Evolutionary conservation across 2,888 invertebrate genomes (phyloP), one percentile per base, ranked within the genome.

Genomic region (Rhaphigaster nebulosa): DNA sequence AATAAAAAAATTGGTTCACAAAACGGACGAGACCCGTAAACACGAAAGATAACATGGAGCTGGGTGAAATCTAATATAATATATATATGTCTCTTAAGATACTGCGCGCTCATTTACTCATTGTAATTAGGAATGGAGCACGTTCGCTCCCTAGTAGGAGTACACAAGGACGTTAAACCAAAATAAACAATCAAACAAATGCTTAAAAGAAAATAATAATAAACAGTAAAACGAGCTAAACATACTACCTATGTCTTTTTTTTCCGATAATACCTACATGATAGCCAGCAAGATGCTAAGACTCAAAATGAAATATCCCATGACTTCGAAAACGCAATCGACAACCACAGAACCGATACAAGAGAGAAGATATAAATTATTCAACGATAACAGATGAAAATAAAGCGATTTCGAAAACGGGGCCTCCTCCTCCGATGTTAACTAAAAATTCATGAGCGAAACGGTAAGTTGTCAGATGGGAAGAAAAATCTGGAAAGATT

Each of bases 361-460:
- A 76, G 34, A 34, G 1, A 34, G 38, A 23, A 23, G 15, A 76
- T 10, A 76, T 76, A 76, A 76, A 76, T 76, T 38, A 76, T 76
- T 76, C 70, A 76, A 76, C 34, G 70, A 76, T 76, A 38, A 38
- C 34, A 76, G 70, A 76, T 76, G 70, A 76, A 76, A 76, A 76
- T 76, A 38, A 76, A 76, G 70, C 70, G 70, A 76, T 76, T 76
- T 76, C 70, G 70, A 76, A 76, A 76, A 76, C 70, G 70, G 70
- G 70, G 34, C 34, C 70, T 76, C 34, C 70, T 76, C 34, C 70
- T 76, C 70, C 8, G 70, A 76, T 76, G 70, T 76, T 76, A 76
- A 76, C 70, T 76, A 76, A 76, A 76, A 76, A 76, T 76, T 76
- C 70, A 76, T 76, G 70, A 76, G 70, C 38, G 70, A 76, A 76